phyloP scores from a whole-genome alignment of 1,140 invertebrate species.

The Drosophila aff. region DNA sequence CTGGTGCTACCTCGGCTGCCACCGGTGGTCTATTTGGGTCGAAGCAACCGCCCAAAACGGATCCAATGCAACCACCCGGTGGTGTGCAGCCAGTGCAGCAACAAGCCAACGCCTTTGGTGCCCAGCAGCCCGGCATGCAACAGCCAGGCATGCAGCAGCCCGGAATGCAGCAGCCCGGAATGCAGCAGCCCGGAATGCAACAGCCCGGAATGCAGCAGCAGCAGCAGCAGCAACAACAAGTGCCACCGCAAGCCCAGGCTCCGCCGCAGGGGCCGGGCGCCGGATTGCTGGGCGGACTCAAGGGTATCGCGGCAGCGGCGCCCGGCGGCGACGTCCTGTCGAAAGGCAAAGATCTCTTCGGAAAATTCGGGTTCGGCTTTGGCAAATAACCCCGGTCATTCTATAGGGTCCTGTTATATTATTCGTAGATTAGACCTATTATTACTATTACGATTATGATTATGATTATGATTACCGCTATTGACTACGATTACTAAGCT shows the following conservation, averaged over 20 bases:
- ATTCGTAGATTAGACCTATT: constrained; percentile 82
- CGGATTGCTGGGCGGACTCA: constrained; percentile 79
- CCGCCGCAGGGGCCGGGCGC: constrained; percentile 82
- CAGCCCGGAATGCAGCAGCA: constrained; percentile 65
- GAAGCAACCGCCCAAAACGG: constrained; percentile 84
- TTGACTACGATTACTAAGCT: constrained; percentile 77
- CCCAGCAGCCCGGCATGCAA: constrained; percentile 71
- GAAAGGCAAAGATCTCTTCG: constrained; percentile 96
- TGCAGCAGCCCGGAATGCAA: constrained; percentile 77
- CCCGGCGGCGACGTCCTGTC: constrained; percentile 93
- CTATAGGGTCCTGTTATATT: constrained; percentile 84
- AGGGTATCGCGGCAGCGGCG: constrained; percentile 89
- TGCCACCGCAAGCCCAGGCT: constrained; percentile 85
- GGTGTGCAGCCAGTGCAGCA: constrained; percentile 85
- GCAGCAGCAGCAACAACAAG: constrained; percentile 83
- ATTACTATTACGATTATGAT: constrained; percentile 79
- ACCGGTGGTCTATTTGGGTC: constrained; percentile 85
- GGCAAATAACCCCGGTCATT: constrained; percentile 89
- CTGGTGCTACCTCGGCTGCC: constrained; percentile 85
- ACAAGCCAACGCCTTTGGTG: constrained; percentile 83
- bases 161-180: constrained; percentile 70
- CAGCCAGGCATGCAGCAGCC: constrained; percentile 80
- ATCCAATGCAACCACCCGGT: constrained; percentile 84
- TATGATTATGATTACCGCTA: constrained; percentile 78
- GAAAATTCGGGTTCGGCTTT: constrained; percentile 93